Percentiles rank a stretch among this genome's conserved stretches.
Evolutionary conservation across 2,113 vertebrate genomes (phyloP).

Genomic region (Eidolon helvum): DNA sequence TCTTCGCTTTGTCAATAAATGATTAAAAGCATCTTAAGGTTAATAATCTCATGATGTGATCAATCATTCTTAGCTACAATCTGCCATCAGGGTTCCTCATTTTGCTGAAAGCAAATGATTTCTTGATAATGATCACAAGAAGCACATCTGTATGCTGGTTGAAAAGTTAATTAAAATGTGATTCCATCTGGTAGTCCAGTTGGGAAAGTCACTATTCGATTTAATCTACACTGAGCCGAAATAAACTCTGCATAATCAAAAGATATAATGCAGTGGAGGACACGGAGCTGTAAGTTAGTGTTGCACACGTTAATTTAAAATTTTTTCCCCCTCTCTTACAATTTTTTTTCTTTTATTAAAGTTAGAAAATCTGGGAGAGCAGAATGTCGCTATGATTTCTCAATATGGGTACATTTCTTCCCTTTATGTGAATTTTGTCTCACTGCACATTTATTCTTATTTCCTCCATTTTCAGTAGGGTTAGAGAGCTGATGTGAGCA

Average conservation of each 20-base stretch:
- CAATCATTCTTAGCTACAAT: slow-evolving; percentile 48
- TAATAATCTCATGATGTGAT: slow-evolving; percentile 55
- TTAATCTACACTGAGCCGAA: slow-evolving; percentile 75
- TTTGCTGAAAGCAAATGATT: slow-evolving; percentile 61
- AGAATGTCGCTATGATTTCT: not conserved
- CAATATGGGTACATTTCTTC: not conserved
- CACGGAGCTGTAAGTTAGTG: slow-evolving; percentile 45
- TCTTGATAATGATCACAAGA: slow-evolving; percentile 67
- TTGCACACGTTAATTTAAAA: slow-evolving; percentile 41
- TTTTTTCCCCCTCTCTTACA: not conserved
- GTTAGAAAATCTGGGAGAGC: not conserved
- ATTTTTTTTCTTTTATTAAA: not conserved
- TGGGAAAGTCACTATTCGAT: slow-evolving; percentile 79
- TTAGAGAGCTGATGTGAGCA: not conserved
- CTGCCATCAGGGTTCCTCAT: slow-evolving; percentile 29
- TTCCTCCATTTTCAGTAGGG: not conserved
- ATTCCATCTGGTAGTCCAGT: slow-evolving; percentile 79
- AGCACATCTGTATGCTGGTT: slow-evolving; percentile 73
- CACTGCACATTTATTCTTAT: not conserved
- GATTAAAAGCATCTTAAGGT: slow-evolving; percentile 66
- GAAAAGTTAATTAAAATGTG: slow-evolving; percentile 79
- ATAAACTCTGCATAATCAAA: slow-evolving; percentile 80
- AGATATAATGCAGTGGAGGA: slow-evolving; percentile 55
- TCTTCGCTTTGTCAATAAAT: slow-evolving; percentile 63
- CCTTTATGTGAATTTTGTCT: not conserved